phyloP scores from a whole-genome alignment of 2,797 vertebrate species.

The Chrysocyon brachyurus region DNA sequence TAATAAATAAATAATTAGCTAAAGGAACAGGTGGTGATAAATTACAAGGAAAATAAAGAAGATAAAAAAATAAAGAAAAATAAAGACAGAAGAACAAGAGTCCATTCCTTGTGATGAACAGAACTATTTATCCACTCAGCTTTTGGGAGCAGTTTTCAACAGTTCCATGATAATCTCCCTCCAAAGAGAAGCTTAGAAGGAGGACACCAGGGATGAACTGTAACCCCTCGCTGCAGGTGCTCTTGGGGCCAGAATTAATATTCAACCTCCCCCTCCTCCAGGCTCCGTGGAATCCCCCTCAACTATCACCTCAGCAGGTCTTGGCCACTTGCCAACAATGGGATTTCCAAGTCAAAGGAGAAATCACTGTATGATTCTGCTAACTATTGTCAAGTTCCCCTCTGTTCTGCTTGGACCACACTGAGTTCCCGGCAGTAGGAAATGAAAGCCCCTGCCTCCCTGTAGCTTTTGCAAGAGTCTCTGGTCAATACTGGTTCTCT shows the following conservation, averaged over 20 bases:
- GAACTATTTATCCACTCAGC: background rate
- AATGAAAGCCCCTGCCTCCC: background rate
- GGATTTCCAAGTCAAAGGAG: background rate
- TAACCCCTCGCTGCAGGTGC: background rate
- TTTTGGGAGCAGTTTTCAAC: background rate
- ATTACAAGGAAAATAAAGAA: background rate
- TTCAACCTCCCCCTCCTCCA: background rate
- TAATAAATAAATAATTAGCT: background rate
- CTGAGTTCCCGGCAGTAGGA: background rate
- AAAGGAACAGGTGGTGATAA: background rate
- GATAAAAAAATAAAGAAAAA: background rate
- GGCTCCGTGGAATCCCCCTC: background rate
- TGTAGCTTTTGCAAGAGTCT: background rate
- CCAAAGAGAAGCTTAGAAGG: background rate
- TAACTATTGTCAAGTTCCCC: background rate
- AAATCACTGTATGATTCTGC: background rate
- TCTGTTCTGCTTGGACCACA: background rate
- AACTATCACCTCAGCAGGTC: background rate
- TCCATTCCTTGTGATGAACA: background rate
- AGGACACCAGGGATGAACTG: background rate
- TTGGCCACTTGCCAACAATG: background rate
- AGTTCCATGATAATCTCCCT: background rate
- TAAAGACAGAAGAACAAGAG: background rate
- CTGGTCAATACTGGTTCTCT: background rate
- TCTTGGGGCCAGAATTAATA: background rate